These are phyloP conservation scores for Enteromius argenteus DNA, from an alignment of 2,797 vertebrate species.

Conservation along the genomic window DNA sequence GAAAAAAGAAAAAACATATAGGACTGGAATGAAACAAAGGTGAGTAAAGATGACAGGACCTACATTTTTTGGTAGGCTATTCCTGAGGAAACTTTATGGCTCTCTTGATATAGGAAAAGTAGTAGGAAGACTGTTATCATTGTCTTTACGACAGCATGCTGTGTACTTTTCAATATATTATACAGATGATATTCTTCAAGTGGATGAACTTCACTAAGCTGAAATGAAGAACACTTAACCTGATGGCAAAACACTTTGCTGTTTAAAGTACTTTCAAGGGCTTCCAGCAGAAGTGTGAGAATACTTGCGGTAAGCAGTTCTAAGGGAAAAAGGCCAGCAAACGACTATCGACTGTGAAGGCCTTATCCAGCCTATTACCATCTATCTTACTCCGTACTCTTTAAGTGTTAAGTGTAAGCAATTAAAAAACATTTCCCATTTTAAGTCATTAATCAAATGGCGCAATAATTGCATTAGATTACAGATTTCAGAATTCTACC, in stretches of 20 bases:
- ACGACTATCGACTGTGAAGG: not conserved
- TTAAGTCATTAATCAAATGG: not conserved
- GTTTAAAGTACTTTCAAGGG: slow-evolving; percentile 25
- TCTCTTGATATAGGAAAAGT: not conserved
- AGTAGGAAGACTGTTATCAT: not conserved
- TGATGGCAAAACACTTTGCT: not conserved
- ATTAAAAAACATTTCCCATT: not conserved
- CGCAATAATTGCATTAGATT: not conserved
- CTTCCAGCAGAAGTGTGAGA: slow-evolving; percentile 14
- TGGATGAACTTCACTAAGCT: not conserved
- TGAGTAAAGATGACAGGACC: not conserved
- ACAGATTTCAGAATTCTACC: not conserved
- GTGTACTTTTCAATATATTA: not conserved
- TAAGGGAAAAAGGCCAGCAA: slow-evolving; percentile 11
- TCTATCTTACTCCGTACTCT: slow-evolving; percentile 9
- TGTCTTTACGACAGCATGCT: not conserved
- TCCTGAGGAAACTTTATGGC: not conserved
- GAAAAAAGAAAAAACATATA: too few species aligned
- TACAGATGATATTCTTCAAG: not conserved
- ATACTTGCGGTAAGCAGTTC: slow-evolving; percentile 5
- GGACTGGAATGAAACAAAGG: not conserved
- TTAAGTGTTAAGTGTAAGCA: slow-evolving; percentile 7
- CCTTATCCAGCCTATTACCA: not conserved
- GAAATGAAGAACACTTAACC: slow-evolving; percentile 24
- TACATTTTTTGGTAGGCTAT: not conserved